Conservation (phyloP, 2,888 invertebrate genomes). For the Chloroclystis v-ata region DNA sequence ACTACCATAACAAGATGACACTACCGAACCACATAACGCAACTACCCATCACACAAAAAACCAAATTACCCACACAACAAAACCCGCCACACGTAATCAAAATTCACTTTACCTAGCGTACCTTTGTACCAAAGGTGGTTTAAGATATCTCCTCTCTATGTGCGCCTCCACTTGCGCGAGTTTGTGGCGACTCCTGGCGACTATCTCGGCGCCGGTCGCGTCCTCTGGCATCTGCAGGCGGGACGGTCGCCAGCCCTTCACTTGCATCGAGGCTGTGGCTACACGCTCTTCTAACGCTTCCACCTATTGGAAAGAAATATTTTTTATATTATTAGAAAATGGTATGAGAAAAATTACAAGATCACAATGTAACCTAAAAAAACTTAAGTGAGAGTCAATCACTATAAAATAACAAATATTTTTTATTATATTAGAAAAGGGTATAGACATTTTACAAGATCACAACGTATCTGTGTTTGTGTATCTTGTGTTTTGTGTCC, state of each 20-base stretch:
- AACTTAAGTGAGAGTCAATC: no score
- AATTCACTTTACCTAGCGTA: slow-evolving; percentile 61
- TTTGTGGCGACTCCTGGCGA: slow-evolving; percentile 81
- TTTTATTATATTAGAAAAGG: no score
- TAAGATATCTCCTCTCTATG: slow-evolving; percentile 94
- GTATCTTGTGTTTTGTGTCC: no score
- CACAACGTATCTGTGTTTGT: no score
- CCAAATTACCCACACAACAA: not conserved
- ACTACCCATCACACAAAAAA: not conserved
- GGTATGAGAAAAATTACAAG: no score
- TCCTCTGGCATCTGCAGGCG: slow-evolving; percentile 67
- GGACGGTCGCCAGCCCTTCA: slow-evolving; percentile 89
- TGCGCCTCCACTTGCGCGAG: slow-evolving; percentile 91
- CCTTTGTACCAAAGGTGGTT: slow-evolving; percentile 89
- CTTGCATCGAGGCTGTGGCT: slow-evolving; percentile 91
- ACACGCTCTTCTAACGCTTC: slow-evolving; percentile 93
- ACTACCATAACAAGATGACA: no score
- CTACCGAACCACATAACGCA: no score
- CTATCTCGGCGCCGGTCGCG: slow-evolving; percentile 78
- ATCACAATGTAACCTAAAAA: no score
- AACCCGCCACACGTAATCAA: slow-evolving; percentile 21
- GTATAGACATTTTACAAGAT: no score
- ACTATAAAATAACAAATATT: no score
- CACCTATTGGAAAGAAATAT: slow-evolving; percentile 65
- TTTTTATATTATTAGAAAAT: not conserved